Conservation (phyloP, 53 echinoderm and acorn worm species). For the Apostichopus leukothele region DNA sequence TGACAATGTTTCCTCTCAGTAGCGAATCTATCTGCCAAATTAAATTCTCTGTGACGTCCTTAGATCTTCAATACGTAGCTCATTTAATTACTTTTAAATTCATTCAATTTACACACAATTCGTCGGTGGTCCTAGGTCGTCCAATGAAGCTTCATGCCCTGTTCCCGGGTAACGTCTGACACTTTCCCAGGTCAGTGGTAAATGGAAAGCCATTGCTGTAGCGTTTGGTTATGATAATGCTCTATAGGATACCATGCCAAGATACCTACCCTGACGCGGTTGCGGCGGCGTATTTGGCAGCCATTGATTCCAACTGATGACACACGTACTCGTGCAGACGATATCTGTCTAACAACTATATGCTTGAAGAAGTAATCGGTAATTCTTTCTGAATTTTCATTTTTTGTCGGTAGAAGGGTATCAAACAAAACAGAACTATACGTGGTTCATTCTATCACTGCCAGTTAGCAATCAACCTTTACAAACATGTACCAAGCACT, state of each 20-base stretch:
- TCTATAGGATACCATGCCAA: too few species aligned
- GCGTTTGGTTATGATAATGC: neutral
- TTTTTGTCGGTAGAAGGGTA: neutral
- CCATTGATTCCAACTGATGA: too few species aligned
- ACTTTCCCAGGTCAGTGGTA: neutral
- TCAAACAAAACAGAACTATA: too few species aligned
- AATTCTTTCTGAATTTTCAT: neutral
- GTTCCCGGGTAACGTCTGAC: neutral
- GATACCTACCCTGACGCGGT: too few species aligned
- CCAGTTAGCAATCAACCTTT: too few species aligned
- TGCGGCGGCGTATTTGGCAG: too few species aligned
- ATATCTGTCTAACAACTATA: too few species aligned
- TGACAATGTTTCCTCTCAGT: slow-evolving; percentile 9
- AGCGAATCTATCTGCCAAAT: slow-evolving; percentile 12
- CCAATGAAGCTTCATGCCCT: neutral
- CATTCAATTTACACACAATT: slow-evolving; percentile 34
- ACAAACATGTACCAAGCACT: too few species aligned
- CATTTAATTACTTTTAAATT: slow-evolving; percentile 26
- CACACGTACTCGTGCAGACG: too few species aligned
- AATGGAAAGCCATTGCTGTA: neutral
- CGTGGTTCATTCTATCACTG: too few species aligned
- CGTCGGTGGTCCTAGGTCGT: slow-evolving; percentile 29
- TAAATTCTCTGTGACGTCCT: slow-evolving; percentile 27
- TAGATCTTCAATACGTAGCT: slow-evolving; percentile 14
- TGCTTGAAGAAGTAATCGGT: too few species aligned